Evolutionary conservation across 2,888 invertebrate genomes (phyloP).

Genomic region (Chloroclysta siterata): DNA sequence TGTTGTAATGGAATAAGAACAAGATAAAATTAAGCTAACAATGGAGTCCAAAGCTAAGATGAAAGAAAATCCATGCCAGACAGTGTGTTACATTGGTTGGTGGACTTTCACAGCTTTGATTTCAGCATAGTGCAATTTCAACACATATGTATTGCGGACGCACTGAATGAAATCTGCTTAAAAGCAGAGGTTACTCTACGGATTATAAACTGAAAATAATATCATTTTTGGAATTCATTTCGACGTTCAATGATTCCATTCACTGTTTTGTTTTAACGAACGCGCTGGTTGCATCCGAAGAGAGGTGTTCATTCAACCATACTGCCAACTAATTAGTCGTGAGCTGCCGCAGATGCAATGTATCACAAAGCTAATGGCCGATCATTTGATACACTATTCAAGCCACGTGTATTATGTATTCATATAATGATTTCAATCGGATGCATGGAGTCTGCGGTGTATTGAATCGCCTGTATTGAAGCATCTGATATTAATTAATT

Average conservation of each 20-base stretch:
- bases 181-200: slow-evolving; percentile 7
- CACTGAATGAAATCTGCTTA: no score
- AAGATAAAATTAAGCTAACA: no score
- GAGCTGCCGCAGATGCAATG: slow-evolving; percentile 47
- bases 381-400: slow-evolving; percentile 45
- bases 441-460: slow-evolving; percentile 4
- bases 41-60: no score
- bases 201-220: slow-evolving; percentile 16
- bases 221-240: slow-evolving; percentile 23
- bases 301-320: slow-evolving; percentile 45
- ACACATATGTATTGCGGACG: no score
- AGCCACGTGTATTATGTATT: slow-evolving; percentile 25
- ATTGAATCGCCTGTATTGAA: neutral
- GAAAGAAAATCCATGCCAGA: no score
- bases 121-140: no score
- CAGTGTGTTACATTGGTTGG: no score
- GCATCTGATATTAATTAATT: slow-evolving; percentile 5
- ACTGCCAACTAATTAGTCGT: slow-evolving; percentile 53
- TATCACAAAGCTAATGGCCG: slow-evolving; percentile 54
- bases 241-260: slow-evolving; percentile 19
- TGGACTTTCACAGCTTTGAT: no score
- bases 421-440: slow-evolving; percentile 2
- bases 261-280: slow-evolving; percentile 15
- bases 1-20: no score
- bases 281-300: slow-evolving; percentile 5